Conservation (phyloP, 2,113 vertebrate genomes). For the Embiotoca jacksoni region DNA sequence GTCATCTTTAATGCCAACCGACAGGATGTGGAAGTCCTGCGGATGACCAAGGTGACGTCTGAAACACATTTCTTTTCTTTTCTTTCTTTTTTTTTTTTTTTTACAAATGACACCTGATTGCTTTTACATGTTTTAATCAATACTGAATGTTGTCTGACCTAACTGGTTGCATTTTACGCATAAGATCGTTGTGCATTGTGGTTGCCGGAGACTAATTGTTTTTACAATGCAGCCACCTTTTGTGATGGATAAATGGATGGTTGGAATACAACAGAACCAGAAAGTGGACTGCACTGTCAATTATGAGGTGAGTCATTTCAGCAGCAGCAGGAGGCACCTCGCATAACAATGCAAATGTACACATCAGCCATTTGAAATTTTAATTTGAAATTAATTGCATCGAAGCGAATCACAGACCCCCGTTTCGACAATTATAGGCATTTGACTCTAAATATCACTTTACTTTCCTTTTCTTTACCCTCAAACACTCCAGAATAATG, state of each 20-base stretch:
- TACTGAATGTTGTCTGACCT: background rate
- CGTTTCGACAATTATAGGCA: background rate
- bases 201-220: background rate
- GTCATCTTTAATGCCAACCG: constrained; percentile 94
- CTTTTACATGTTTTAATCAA: background rate
- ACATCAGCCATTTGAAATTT: background rate
- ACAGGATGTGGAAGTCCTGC: constrained; percentile 89
- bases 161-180: background rate
- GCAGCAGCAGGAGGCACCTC: background rate
- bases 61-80: background rate
- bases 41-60: constrained; percentile 93
- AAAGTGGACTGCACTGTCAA: constrained; percentile 92
- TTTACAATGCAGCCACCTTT: constrained; percentile 92
- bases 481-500: constrained; percentile 85
- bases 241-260: constrained; percentile 98
- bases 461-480: constrained; percentile 26
- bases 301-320: constrained; percentile 89
- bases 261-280: constrained; percentile 90
- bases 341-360: constrained; percentile 15
- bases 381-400: background rate
- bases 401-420: background rate
- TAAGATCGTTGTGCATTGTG: background rate
- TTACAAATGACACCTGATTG: background rate
- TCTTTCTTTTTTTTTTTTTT: background rate
- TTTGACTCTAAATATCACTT: background rate